phyloP scores from a whole-genome alignment of 1,140 invertebrate species.

The Drosophila elegans region DNA sequence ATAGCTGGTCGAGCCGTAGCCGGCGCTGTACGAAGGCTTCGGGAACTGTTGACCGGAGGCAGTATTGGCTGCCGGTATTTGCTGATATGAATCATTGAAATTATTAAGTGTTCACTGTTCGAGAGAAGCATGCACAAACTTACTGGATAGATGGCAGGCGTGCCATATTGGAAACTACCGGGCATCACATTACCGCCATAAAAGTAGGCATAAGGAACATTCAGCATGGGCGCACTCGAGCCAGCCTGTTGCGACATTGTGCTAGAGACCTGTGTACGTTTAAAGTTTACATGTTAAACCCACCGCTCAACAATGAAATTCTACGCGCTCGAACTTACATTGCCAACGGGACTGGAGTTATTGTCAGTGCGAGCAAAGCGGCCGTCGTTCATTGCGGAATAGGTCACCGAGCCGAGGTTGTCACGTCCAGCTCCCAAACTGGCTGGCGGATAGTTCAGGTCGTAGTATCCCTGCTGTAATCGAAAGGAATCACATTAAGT shows the following conservation, averaged over 20 bases:
- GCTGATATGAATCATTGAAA: slow-evolving; percentile 77
- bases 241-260: slow-evolving; percentile 89
- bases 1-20: slow-evolving; percentile 88
- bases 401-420: slow-evolving; percentile 89
- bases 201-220: slow-evolving; percentile 89
- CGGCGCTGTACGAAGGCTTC: slow-evolving; percentile 88
- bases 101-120: not conserved
- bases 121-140: slow-evolving; percentile 48
- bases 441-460: slow-evolving; percentile 89
- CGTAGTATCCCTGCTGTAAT: slow-evolving; percentile 87
- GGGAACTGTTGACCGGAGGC: slow-evolving; percentile 88
- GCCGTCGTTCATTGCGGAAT: slow-evolving; percentile 90
- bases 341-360: slow-evolving; percentile 91
- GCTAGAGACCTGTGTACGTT: slow-evolving; percentile 86
- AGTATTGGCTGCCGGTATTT: slow-evolving; percentile 88
- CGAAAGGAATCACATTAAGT: slow-evolving; percentile 5
- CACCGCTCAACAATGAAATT: not conserved
- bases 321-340: slow-evolving; percentile 59
- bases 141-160: slow-evolving; percentile 89
- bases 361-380: slow-evolving; percentile 92
- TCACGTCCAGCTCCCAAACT: slow-evolving; percentile 88
- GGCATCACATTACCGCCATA: slow-evolving; percentile 89
- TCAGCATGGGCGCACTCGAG: slow-evolving; percentile 83
- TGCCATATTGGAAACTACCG: slow-evolving; percentile 91
- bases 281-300: not conserved